These are phyloP conservation scores for Eupithecia subumbrata DNA, from an alignment of 2,888 invertebrate genomes.

Conservation along the genomic window DNA sequence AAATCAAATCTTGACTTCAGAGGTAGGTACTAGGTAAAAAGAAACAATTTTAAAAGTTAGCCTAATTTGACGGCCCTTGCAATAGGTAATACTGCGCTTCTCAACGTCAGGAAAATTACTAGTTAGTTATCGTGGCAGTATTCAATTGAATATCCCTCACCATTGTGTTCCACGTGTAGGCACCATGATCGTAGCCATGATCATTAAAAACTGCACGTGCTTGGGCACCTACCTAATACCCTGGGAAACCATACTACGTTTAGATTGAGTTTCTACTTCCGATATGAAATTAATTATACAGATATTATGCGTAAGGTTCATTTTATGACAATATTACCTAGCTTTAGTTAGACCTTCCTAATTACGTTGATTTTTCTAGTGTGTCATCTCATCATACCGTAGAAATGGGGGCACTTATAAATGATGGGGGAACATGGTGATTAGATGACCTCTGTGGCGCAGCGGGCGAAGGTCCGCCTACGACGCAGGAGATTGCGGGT, in stretches of 20 bases:
- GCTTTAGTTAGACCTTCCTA: background rate
- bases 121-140: conserved; percentile 4
- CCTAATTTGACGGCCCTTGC: too few relatives aligned
- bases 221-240: conserved; percentile 1
- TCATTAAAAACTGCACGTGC: conserved; percentile 9
- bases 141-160: conserved; percentile 3
- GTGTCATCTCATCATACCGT: too few relatives aligned
- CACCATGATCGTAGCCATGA: background rate
- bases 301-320: background rate
- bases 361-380: background rate
- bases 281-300: conserved; percentile 10
- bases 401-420: too few relatives aligned
- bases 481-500: too few relatives aligned
- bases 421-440: too few relatives aligned
- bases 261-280: background rate
- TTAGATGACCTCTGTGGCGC: too few relatives aligned
- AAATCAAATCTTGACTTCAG: too few relatives aligned
- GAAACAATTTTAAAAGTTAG: too few relatives aligned
- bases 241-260: background rate
- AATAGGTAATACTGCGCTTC: background rate
- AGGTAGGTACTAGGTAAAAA: too few relatives aligned
- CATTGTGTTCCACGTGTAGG: background rate
- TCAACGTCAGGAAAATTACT: conserved; percentile 3
- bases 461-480: too few relatives aligned
- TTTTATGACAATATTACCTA: background rate